Percentiles rank a stretch among this genome's conserved stretches.
These are phyloP conservation scores for Diachrysia chrysitis DNA, from an alignment of 2,888 invertebrate genomes.

Conservation along the genomic window DNA sequence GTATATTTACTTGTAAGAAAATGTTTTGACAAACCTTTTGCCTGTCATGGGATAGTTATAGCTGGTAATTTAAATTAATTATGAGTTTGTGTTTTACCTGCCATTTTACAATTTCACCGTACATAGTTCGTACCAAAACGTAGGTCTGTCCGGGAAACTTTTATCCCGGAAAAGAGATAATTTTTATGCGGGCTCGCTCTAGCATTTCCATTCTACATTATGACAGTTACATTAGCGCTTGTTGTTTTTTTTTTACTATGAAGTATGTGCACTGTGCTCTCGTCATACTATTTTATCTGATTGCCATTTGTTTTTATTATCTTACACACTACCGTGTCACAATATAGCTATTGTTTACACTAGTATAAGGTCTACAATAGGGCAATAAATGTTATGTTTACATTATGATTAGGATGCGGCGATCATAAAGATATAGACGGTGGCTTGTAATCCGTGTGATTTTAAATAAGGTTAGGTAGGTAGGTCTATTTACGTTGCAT, in stretches of 20 bases:
- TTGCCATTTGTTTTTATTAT: slow-evolving; percentile 54
- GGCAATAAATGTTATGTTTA: slow-evolving; percentile 28
- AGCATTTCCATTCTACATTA: not conserved
- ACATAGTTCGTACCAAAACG: not conserved
- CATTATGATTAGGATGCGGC: slow-evolving; percentile 41
- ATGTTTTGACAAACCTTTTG: slow-evolving; percentile 4
- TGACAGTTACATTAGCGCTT: slow-evolving; percentile 23
- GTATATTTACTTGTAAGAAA: not conserved
- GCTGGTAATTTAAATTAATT: not conserved
- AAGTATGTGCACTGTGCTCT: slow-evolving; percentile 19
- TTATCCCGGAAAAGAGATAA: slow-evolving; percentile 5
- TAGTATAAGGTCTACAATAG: slow-evolving; percentile 21
- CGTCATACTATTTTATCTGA: slow-evolving; percentile 44
- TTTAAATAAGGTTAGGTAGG: not conserved
- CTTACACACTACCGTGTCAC: slow-evolving; percentile 32
- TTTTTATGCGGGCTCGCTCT: not conserved
- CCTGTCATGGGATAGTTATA: not conserved
- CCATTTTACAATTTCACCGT: not conserved
- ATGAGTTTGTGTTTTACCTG: not conserved
- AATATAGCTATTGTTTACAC: slow-evolving; percentile 20
- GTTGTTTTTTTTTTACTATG: slow-evolving; percentile 12
- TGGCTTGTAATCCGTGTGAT: slow-evolving; percentile 32
- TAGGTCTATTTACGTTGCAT: not conserved
- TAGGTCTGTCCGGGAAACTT: not conserved
- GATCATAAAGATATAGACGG: slow-evolving; percentile 32